These are phyloP conservation scores for Enteromius afrohamiltoni DNA, from an alignment of 2,797 vertebrate species.

Conservation along the genomic window DNA sequence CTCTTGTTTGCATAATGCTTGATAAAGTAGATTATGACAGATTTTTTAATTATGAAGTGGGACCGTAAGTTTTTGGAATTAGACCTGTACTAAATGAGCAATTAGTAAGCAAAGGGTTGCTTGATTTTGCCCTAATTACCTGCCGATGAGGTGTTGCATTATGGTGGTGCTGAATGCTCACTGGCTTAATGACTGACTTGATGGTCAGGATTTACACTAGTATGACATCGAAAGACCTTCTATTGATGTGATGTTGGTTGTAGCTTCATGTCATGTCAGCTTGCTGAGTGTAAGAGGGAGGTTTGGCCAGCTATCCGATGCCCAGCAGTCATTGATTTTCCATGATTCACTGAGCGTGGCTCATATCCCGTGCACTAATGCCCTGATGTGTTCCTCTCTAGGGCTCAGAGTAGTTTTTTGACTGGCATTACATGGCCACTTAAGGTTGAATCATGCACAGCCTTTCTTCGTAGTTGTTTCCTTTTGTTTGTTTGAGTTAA, in stretches of 20 bases:
- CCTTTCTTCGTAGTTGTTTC: not conserved
- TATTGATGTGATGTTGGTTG: not conserved
- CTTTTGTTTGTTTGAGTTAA: not conserved
- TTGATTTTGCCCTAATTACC: conserved; percentile 1
- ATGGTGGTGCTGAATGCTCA: not conserved
- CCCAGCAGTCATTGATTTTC: conserved; percentile 22
- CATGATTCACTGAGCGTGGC: conserved; percentile 23
- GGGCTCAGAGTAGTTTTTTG: not conserved
- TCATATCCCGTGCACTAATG: conserved; percentile 16
- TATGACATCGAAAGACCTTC: not conserved
- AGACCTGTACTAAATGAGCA: not conserved
- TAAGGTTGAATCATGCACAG: conserved; percentile 7
- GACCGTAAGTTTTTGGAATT: not conserved
- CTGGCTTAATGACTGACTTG: not conserved
- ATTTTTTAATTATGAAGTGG: not conserved
- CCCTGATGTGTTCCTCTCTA: conserved; percentile 15
- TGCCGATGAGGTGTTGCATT: not conserved
- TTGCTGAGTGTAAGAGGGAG: conserved; percentile 10
- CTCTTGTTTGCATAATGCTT: not conserved
- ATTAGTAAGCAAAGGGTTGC: not conserved
- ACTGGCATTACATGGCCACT: not conserved
- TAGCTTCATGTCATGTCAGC: not conserved
- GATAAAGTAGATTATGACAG: not conserved
- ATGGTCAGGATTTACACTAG: not conserved
- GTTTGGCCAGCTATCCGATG: conserved; percentile 2